Percentiles rank a stretch among this genome's conserved stretches.
phyloP scores from a whole-genome alignment of 2,888 invertebrate genomes.

The Lycaena phlaeas region DNA sequence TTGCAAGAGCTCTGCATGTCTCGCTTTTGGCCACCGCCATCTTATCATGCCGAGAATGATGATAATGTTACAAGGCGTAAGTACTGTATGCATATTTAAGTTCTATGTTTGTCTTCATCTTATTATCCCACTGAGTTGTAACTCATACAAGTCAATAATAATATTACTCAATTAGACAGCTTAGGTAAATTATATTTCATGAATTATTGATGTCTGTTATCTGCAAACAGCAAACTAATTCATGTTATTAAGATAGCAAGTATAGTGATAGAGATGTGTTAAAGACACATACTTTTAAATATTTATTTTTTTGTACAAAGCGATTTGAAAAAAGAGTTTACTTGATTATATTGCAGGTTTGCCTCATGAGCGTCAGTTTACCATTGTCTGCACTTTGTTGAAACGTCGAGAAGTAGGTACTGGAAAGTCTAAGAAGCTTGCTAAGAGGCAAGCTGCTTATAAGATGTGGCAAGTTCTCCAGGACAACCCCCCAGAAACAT shows the following conservation, averaged over 20 bases:
- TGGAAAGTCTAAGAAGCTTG: conserved; percentile 96
- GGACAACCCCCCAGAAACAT: conserved; percentile 81
- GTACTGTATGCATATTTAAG: conserved; percentile 27
- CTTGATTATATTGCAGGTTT: conserved; percentile 78
- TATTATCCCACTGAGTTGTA: not conserved
- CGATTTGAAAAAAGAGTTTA: no score
- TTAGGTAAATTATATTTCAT: no score
- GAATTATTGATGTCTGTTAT: no score
- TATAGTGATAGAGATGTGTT: no score
- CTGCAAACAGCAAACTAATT: no score
- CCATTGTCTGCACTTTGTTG: conserved; percentile 90
- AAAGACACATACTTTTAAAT: no score
- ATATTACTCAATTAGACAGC: no score
- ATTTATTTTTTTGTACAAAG: no score
- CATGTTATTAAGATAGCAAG: no score
- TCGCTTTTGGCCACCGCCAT: conserved; percentile 94
- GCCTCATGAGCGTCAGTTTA: conserved; percentile 95
- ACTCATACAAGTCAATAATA: no score
- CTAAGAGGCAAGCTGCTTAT: conserved; percentile 96
- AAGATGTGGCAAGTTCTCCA: conserved; percentile 93
- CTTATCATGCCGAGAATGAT: conserved; percentile 90
- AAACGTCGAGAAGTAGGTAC: conserved; percentile 88
- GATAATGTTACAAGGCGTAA: conserved; percentile 71
- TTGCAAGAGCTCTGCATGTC: conserved; percentile 97
- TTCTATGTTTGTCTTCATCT: no score